Evolutionary conservation across 2,797 vertebrate species (phyloP), one percentile per base, ranked within the genome.

Genomic region (Poeciliopsis infans): DNA sequence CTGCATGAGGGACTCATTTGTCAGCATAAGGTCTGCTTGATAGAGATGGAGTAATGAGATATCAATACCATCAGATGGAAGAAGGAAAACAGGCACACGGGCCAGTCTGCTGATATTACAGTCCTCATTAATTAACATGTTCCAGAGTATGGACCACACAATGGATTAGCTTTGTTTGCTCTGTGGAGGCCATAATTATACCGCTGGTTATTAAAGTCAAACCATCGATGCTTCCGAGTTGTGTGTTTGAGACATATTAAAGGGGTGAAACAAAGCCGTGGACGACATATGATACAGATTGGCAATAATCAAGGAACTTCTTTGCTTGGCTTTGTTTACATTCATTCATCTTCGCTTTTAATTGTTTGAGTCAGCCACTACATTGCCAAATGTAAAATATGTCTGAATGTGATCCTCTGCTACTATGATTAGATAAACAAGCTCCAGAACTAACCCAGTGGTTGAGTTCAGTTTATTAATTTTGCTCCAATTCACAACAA

Each of bases 111-210:
- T 23, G 16, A 64, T 15, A 66, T 81, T 46, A 75, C 70, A 64
- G 33, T 59, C 16, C 47, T 72, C 61, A 73, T 71, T 88, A 83
- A 84, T 74, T 83, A 84, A 81, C 73, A 83, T 71, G 69, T 76
- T 74, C 78, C 76, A 6, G 43, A 36, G 53, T 76, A 82, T 53
- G n/a, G 80, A 82, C 86, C 77, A 78, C 86, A 87, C 79, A 82
- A 13, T 31, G 81, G 86, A 91, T 90, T 75, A 87, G 82, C 6
- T 77, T 70, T 83, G 84, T 84, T 91, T 86, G 79, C 76, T 84
- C 75, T 33, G 84, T 1, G 15, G 76, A 72, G 55, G 71, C 41
- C 23, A 68, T 83, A 71, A 86, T 91, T 87, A 88, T 12, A 76
- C 72, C 18, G 6, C 74, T 64, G 85, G 25, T 81, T 80, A 87